Conservation (phyloP, 2,888 invertebrate species). For the Drosophila mayaguana region DNA sequence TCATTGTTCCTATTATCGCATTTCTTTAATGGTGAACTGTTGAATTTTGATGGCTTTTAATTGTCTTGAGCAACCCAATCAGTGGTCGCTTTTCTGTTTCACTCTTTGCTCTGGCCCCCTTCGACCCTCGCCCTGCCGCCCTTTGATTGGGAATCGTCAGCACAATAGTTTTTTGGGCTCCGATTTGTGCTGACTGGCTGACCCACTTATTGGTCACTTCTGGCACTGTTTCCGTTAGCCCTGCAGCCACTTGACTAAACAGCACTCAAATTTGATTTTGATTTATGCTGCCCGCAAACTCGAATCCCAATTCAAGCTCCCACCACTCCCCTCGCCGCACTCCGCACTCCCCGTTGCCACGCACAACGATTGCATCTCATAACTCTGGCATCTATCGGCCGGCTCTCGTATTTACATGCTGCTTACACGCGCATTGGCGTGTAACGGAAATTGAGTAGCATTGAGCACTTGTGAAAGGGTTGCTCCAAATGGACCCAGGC, state of each 20-base stretch:
- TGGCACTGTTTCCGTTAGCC: conserved; percentile 58
- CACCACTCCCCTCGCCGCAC: too few relatives aligned
- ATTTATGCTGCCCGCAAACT: conserved; percentile 65
- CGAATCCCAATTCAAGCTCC: conserved; percentile 25
- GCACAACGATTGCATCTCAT: conserved; percentile 66
- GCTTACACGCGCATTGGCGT: conserved; percentile 75
- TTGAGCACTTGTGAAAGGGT: conserved; percentile 48
- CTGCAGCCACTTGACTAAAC: conserved; percentile 72
- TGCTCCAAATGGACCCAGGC: conserved; percentile 41
- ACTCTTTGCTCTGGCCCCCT: background rate
- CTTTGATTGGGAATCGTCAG: conserved; percentile 43
- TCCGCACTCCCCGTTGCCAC: too few relatives aligned
- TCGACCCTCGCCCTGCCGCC: background rate
- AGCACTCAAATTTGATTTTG: conserved; percentile 76
- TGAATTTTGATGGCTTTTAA: conserved; percentile 71
- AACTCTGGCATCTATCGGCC: conserved; percentile 69
- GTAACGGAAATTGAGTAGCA: conserved; percentile 73
- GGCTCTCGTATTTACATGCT: conserved; percentile 74
- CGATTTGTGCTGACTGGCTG: conserved; percentile 64
- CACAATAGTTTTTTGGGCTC: conserved; percentile 63
- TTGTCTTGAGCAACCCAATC: conserved; percentile 68
- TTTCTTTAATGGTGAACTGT: conserved; percentile 68
- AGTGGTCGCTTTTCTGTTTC: conserved; percentile 16
- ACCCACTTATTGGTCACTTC: conserved; percentile 77
- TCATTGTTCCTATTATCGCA: conserved; percentile 40